phyloP scores from a whole-genome alignment of 2,888 invertebrate species.

The Elegia similella region DNA sequence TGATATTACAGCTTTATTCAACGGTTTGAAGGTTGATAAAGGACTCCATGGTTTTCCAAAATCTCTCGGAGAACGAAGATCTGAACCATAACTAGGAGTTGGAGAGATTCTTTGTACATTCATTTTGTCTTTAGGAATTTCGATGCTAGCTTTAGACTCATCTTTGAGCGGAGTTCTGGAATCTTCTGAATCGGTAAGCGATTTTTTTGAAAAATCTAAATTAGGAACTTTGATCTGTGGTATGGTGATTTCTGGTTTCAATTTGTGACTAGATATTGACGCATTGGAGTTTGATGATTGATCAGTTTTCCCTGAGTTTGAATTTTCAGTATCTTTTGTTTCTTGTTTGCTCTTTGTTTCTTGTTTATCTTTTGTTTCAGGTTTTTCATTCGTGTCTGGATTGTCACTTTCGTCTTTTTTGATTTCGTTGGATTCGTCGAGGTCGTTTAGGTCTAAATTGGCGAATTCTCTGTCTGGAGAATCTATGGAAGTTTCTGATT shows the following conservation, averaged over 20 bases:
- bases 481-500: constrained; percentile 76
- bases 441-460: constrained; percentile 66
- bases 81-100: constrained; percentile 53
- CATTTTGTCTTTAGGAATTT: constrained; percentile 47
- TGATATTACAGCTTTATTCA: constrained; percentile 48
- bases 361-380: too few relatives aligned
- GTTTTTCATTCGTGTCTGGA: constrained; percentile 45
- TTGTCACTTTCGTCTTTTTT: constrained; percentile 39
- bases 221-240: constrained; percentile 71
- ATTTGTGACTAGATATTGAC: constrained; percentile 36
- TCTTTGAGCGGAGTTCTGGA: constrained; percentile 51
- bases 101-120: constrained; percentile 57
- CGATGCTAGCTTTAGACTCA: constrained; percentile 40
- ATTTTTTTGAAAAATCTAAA: constrained; percentile 55
- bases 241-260: constrained; percentile 45
- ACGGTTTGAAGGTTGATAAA: constrained; percentile 60
- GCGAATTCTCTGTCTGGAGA: constrained; percentile 74
- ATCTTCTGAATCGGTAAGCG: constrained; percentile 58
- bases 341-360: constrained; percentile 32
- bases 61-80: constrained; percentile 59
- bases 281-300: constrained; percentile 42
- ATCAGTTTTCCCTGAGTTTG: constrained; percentile 43
- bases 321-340: constrained; percentile 38
- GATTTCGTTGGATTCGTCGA: constrained; percentile 54
- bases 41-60: constrained; percentile 64